Conservation (phyloP, 2,888 invertebrate species). For the Stenurella melanura region DNA sequence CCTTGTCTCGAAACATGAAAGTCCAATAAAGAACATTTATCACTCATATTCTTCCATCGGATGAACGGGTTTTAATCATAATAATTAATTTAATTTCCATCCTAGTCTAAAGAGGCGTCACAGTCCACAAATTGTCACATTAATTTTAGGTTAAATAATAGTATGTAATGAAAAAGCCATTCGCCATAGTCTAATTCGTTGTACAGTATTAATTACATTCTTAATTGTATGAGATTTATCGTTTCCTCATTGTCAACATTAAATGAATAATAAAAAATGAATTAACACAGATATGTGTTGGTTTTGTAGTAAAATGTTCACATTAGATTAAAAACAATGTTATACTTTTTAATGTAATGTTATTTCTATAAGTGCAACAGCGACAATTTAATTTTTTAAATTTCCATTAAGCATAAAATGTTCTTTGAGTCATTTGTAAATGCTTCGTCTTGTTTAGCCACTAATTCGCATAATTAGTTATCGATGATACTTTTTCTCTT, state of each 20-base stretch:
- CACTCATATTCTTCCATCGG: background rate
- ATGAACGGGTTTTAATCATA: background rate
- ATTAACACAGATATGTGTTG: no score
- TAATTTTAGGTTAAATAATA: background rate
- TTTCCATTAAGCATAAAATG: no score
- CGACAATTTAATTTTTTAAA: no score
- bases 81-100: slow-evolving; percentile 1
- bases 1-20: background rate
- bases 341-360: no score
- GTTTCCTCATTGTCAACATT: background rate
- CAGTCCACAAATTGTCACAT: background rate
- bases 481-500: no score
- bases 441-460: no score
- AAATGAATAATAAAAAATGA: background rate
- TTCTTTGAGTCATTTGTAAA: no score
- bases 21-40: background rate
- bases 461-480: no score
- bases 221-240: background rate
- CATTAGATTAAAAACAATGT: no score
- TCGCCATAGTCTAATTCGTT: background rate
- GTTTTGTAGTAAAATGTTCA: no score
- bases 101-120: background rate
- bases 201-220: background rate
- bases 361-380: no score
- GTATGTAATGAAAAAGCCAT: background rate